Conservation (phyloP, 2,113 vertebrate genomes). For the Larimichthys polyactis region DNA sequence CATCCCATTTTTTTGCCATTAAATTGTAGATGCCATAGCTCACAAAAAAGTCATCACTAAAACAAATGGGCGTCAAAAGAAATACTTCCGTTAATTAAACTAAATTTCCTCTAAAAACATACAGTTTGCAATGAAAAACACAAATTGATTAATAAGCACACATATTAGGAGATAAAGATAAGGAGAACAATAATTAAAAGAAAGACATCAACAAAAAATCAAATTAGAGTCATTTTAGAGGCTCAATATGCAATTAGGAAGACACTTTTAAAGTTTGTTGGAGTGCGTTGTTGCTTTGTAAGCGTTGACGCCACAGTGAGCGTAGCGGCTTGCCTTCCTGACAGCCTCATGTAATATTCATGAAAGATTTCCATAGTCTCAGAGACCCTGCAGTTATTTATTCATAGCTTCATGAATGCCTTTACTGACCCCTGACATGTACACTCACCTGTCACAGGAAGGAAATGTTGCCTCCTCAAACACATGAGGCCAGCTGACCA, state of each 20-base stretch:
- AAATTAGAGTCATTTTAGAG: background rate
- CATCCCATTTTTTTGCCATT: slow-evolving; percentile 21
- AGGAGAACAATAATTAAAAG: background rate
- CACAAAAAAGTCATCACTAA: background rate
- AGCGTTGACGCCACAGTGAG: background rate
- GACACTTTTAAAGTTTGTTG: slow-evolving; percentile 20
- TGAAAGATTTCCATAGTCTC: slow-evolving; percentile 51
- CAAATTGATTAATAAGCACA: no score
- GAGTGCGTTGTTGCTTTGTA: background rate
- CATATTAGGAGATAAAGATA: background rate
- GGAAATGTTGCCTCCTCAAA: slow-evolving; percentile 29
- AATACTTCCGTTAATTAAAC: background rate
- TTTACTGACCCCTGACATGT: slow-evolving; percentile 59
- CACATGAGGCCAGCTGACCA: slow-evolving; percentile 44
- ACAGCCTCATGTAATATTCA: slow-evolving; percentile 69
- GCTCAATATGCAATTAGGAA: background rate
- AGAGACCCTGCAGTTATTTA: slow-evolving; percentile 64
- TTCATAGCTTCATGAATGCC: slow-evolving; percentile 59
- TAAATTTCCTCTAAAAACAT: background rate
- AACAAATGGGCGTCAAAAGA: background rate
- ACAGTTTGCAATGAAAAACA: background rate
- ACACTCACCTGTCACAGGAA: slow-evolving; percentile 62
- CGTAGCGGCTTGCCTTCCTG: slow-evolving; percentile 24
- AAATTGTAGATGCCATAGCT: background rate
- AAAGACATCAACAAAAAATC: background rate